Percentiles rank a stretch among this genome's conserved stretches.
phyloP scores from a whole-genome alignment of 2,888 invertebrate species.

The Nomada ruficornis region DNA sequence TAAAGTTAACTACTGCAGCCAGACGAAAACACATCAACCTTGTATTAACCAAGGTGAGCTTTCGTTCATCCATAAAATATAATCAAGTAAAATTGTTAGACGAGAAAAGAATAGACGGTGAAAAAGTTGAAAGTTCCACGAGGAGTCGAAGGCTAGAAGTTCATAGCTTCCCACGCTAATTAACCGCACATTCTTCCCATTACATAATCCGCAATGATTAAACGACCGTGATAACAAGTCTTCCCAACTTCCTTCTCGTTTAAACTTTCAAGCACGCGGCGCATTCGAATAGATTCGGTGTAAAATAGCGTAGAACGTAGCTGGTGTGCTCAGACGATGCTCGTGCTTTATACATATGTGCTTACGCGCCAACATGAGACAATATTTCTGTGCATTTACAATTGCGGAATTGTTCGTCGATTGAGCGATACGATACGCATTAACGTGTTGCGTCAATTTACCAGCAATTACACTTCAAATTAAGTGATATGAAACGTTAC shows the following conservation, averaged over 20 bases:
- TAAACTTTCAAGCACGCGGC: conserved; percentile 49
- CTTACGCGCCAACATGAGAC: background rate
- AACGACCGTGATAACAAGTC: conserved; percentile 59
- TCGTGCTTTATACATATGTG: background rate
- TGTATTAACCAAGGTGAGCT: background rate
- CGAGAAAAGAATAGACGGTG: background rate
- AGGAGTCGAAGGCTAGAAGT: conserved; percentile 36
- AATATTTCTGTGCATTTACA: conserved; percentile 12
- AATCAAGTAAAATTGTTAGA: conserved; percentile 25
- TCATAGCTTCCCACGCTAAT: conserved; percentile 53
- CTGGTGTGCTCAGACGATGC: conserved; percentile 5
- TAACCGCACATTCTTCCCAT: conserved; percentile 57
- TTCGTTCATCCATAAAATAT: conserved; percentile 7
- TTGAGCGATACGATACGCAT: conserved; percentile 9
- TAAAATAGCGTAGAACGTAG: conserved; percentile 33
- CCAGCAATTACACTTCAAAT: background rate
- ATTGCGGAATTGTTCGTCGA: conserved; percentile 28
- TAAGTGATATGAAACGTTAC: background rate
- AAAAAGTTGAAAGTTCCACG: conserved; percentile 33
- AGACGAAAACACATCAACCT: background rate
- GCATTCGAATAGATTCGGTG: conserved; percentile 53
- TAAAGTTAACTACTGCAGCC: background rate
- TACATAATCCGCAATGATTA: conserved; percentile 55
- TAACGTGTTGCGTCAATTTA: background rate
- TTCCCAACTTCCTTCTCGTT: conserved; percentile 53